phyloP scores from a whole-genome alignment of 2,888 invertebrate genomes.

The Choreutis nemorana region DNA sequence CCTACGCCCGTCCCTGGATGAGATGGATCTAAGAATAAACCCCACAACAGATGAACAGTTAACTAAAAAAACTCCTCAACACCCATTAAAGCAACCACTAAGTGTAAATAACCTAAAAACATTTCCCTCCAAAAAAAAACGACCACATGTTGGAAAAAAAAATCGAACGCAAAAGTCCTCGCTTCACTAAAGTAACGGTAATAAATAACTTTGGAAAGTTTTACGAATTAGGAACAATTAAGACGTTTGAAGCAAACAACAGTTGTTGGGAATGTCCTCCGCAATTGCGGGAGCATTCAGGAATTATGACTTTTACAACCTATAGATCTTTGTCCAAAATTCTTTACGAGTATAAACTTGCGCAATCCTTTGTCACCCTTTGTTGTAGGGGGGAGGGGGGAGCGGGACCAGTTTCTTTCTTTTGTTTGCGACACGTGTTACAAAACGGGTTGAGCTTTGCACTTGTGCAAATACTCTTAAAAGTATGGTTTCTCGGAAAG shows the following conservation, averaged over 20 bases:
- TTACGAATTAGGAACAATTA: constrained; percentile 64
- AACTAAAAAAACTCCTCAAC: no score
- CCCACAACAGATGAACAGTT: no score
- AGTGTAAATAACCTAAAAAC: constrained; percentile 34
- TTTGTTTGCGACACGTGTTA: constrained; percentile 63
- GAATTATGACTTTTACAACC: constrained; percentile 58
- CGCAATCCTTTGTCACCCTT: constrained; percentile 57
- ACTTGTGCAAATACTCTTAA: no score
- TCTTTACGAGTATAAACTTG: constrained; percentile 63
- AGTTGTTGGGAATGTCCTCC: constrained; percentile 61
- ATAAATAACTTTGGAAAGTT: constrained; percentile 58
- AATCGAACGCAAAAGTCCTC: constrained; percentile 26
- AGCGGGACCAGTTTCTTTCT: constrained; percentile 53
- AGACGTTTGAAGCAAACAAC: constrained; percentile 61
- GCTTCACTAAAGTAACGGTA: constrained; percentile 44
- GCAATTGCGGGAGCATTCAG: constrained; percentile 60
- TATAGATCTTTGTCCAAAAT: constrained; percentile 62
- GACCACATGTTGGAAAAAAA: constrained; percentile 25
- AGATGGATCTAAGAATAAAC: constrained; percentile 11
- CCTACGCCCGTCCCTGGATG: constrained; percentile 9
- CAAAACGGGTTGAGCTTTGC: constrained; percentile 59
- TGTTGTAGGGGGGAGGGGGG: constrained; percentile 25
- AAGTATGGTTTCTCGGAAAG: constrained; percentile 35
- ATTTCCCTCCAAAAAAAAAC: constrained; percentile 4
- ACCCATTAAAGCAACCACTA: constrained; percentile 32